Percentiles rank a stretch among this genome's conserved stretches.
Conservation (phyloP, 2,113 vertebrate genomes). For the Bubo blakistoni region DNA sequence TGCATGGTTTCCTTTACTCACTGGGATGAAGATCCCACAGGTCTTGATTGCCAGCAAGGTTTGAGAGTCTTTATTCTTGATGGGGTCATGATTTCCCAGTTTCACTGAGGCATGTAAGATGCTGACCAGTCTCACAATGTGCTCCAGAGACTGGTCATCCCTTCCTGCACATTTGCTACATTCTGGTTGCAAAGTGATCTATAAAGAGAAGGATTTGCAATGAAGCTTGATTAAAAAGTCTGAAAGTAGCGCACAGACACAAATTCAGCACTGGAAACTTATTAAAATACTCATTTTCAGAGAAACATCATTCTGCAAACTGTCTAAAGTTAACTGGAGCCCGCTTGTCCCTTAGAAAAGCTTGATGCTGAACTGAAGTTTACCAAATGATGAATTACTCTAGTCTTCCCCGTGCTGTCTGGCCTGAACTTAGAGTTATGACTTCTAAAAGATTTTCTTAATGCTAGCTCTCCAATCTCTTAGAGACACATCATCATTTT, state of each 20-base stretch:
- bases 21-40: background rate
- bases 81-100: background rate
- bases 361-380: background rate
- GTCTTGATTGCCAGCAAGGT: background rate
- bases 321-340: background rate
- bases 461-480: background rate
- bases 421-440: background rate
- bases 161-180: background rate
- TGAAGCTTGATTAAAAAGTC: background rate
- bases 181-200: background rate
- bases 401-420: background rate
- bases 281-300: background rate
- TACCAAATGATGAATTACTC: background rate
- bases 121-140: background rate
- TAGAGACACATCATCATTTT: background rate
- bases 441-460: background rate
- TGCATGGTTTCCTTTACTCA: background rate
- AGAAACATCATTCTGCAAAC: background rate
- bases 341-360: background rate
- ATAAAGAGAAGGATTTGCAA: background rate
- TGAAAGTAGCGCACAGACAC: background rate
- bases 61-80: background rate
- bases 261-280: background rate
- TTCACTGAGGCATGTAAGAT: background rate
- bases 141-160: background rate